Evolutionary conservation across 1,140 invertebrate species (phyloP).

Genomic region (Heliconius himera): DNA sequence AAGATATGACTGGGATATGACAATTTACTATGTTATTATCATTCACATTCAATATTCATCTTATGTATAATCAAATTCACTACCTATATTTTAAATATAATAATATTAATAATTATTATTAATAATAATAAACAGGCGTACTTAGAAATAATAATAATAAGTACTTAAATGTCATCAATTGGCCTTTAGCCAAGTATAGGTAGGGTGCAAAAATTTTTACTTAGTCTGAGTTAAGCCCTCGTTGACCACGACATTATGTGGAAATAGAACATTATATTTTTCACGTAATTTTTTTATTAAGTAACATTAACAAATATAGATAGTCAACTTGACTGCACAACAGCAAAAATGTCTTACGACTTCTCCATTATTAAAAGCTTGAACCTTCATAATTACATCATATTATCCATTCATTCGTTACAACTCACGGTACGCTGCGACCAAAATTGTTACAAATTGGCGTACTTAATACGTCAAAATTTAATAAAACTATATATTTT

Average conservation of each 20-base stretch:
- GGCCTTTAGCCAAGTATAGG: neutral
- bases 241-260: neutral
- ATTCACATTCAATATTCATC: neutral
- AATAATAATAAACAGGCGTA: neutral
- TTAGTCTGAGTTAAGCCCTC: neutral
- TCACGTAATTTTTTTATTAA: neutral
- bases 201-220: neutral
- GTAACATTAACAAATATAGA: neutral
- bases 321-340: neutral
- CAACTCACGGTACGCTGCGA: neutral
- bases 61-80: conserved; percentile 11
- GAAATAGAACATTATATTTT: neutral
- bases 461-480: neutral
- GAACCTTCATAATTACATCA: neutral
- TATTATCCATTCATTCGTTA: conserved; percentile 6
- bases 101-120: neutral
- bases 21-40: conserved; percentile 18
- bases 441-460: neutral
- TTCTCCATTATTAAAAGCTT: neutral
- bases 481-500: neutral
- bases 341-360: neutral
- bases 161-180: neutral
- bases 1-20: conserved; percentile 39
- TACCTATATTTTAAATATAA: neutral
- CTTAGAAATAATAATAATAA: neutral